Evolutionary conservation across 2,113 vertebrate genomes (phyloP), one percentile per base, ranked within the genome.

Genomic region (Corvus moneduloides): DNA sequence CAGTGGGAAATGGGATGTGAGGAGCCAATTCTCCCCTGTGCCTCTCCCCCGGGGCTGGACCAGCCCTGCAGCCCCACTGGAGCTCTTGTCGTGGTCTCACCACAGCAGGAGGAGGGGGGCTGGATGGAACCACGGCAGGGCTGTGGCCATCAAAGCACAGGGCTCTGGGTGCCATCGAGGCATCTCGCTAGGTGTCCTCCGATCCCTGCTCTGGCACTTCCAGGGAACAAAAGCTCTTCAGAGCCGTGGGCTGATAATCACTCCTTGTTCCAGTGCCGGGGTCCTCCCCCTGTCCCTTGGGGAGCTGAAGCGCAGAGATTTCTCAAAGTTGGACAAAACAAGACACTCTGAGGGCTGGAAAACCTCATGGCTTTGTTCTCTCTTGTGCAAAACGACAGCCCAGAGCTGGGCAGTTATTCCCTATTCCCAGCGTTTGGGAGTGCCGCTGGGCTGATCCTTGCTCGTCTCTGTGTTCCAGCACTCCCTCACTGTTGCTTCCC

Each of bases 141-240:
- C 43, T 2, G 3, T 30, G 64, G 28, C 61, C 9, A 5, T 1
- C 14, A 0, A 2, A 2, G n/a, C 11, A 0, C 8, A 51, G 71
- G n/a, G 63, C 59, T 74, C 58, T 26, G 86, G 63, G 63, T 76
- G 81, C 66, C 78, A 7, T 35, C 8, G 2, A 58, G 46, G 33
- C 90, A 43, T 77, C 77, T 94, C 95, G 84, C 96, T 96, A 97
- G 96, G 77, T 97, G 96, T 93, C 95, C 94, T 93, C 93, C 89
- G 0, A 93, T 92, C 87, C 74, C 93, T 94, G 77, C 80, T 82
- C 61, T 95, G 89, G 6, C 4, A 8, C 54, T 14, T 27, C 62
- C 76, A 51, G 85, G 41, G 84, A 95, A 97, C 96, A 97, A 97
- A 96, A 95, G 94, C 62, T 59, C 77, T 52, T 96, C 81, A 95